Evolutionary conservation across 2,113 vertebrate species (phyloP), one percentile per base, ranked within the genome.

Genomic region (Ginglymostoma cirratum): DNA sequence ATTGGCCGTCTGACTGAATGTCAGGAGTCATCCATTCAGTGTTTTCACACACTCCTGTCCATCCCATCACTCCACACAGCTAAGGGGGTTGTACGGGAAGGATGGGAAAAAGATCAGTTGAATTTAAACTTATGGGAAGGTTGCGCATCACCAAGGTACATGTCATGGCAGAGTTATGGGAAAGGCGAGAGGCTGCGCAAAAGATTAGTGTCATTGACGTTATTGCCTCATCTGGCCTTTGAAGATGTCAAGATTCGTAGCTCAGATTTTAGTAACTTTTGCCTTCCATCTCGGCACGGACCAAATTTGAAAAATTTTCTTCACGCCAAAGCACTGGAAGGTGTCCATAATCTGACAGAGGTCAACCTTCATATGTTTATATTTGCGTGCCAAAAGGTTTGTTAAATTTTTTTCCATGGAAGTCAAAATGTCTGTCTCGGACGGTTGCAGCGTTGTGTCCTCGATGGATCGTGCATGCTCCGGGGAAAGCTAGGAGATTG

Each of bases 401-500:
- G n/a, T 24, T 69, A 45, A 30, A 2, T 90, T 30, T 65, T 93
- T n/a, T 38, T 38, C 14, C 7, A 14, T 52, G 1, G 0, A 21
- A 67, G 19, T 21, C n/a, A 23, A 65, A 45, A 66, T 17, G 21
- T 5, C 93, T 69, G 23, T 12, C 67, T 66, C 5, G 3, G 89
- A 19, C 2, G 34, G 34, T n/a, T 24, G 34, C 4, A 14, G 96
- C 97, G 97, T 97, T 97, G 97, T 97, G 97, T 97, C 98, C 97
- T 98, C 98, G 99, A 98, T 97, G 99, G 98, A 98, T 98, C 98
- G 98, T 98, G 98, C 99, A 98, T 98, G 98, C 98, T 99, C 99
- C 99, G 99, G 99, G 99, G 99, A 99, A 99, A 99, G 99, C 99
- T 99, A 99, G 99, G 99, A 99, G 99, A 99, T 99, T 99, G 99